These are phyloP conservation scores for Ophion ellenae DNA, from an alignment of 2,888 invertebrate species.

Conservation along the genomic window DNA sequence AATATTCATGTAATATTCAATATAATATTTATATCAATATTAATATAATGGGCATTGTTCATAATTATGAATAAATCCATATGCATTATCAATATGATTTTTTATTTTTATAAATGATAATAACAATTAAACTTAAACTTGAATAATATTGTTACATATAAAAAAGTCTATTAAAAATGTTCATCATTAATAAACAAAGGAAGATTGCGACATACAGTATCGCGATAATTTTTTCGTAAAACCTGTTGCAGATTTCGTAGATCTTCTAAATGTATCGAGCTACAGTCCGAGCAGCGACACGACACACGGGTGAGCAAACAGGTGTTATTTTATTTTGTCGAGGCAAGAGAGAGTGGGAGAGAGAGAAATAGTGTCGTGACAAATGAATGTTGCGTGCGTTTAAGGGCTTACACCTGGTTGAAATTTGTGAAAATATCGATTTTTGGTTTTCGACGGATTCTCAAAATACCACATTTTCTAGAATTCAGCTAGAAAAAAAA, in stretches of 20 bases:
- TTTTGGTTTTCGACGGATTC: too few species aligned
- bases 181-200: background rate
- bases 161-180: too few species aligned
- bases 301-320: constrained; percentile 58
- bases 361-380: background rate
- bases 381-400: constrained; percentile 5
- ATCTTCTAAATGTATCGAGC: constrained; percentile 58
- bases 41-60: background rate
- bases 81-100: background rate
- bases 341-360: background rate
- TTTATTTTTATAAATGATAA: too few species aligned
- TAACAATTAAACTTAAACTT: too few species aligned
- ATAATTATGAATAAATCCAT: background rate
- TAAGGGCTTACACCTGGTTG: background rate
- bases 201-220: background rate
- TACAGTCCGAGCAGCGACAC: constrained; percentile 66
- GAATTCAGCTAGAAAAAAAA: too few species aligned
- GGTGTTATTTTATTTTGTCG: constrained; percentile 8
- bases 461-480: too few species aligned
- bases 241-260: constrained; percentile 52
- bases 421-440: too few species aligned
- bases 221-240: background rate
- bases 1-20: background rate
- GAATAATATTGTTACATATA: too few species aligned
- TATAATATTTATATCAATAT: background rate